These are phyloP conservation scores for Harpalus rufipes DNA, from an alignment of 2,888 invertebrate genomes.

Conservation along the genomic window DNA sequence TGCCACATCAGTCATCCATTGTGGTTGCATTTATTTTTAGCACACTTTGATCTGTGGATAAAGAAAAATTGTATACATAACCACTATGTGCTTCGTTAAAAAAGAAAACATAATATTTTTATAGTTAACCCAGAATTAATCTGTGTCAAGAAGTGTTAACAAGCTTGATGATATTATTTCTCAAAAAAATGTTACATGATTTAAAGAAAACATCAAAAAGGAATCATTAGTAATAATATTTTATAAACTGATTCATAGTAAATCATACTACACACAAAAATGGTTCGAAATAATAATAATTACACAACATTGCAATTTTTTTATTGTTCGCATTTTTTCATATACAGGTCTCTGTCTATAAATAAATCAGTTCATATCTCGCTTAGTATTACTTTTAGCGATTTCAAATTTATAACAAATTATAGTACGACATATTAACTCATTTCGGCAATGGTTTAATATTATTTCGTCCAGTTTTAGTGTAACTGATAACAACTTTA, in stretches of 20 bases:
- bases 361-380: no score
- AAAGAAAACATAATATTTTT: neutral
- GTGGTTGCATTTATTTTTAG: slow-evolving; percentile 6
- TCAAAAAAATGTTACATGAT: neutral
- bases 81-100: neutral
- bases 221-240: neutral
- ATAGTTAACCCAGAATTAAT: neutral
- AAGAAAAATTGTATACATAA: slow-evolving; percentile 15
- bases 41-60: slow-evolving; percentile 13
- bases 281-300: no score
- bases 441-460: no score
- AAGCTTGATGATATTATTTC: neutral
- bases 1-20: neutral
- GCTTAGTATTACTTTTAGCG: no score
- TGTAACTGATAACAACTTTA: no score
- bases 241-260: neutral
- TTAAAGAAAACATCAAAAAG: neutral
- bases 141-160: neutral
- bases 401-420: no score
- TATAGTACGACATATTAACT: no score
- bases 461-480: no score
- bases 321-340: no score
- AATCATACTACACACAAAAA: no score
- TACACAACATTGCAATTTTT: no score
- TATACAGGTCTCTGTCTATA: no score